Evolutionary conservation across 30 jellyfish, hydroid and myxozoan species (phyloP).

Genomic region (Cassiopea xamachana): DNA sequence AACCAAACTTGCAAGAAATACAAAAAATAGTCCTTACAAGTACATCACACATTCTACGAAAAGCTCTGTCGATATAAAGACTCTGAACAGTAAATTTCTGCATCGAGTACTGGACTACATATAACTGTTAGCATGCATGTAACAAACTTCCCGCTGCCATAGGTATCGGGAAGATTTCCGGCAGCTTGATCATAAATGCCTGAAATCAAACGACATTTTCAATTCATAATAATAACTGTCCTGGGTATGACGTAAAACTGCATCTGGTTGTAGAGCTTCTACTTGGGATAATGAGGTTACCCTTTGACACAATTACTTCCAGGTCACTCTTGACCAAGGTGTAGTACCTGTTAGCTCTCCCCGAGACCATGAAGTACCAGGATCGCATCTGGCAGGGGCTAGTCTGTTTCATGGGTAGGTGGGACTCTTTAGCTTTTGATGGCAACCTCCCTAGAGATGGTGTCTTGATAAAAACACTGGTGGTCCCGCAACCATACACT

Average conservation of each 20-base stretch:
- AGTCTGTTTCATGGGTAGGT: background rate
- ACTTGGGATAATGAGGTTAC: constrained; percentile 19
- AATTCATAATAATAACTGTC: background rate
- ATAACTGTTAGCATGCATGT: too few species aligned
- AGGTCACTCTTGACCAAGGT: constrained; percentile 45
- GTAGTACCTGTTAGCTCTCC: constrained; percentile 29
- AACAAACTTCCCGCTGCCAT: too few species aligned
- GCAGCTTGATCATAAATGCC: too few species aligned
- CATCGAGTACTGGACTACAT: too few species aligned
- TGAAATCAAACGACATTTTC: too few species aligned
- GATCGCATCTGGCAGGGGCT: background rate
- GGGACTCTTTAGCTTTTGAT: background rate
- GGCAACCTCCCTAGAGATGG: background rate
- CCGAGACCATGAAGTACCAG: constrained; percentile 3
- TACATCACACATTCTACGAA: too few species aligned
- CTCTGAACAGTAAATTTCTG: too few species aligned
- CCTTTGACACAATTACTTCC: constrained; percentile 27
- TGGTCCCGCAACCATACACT: background rate
- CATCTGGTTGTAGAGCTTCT: background rate
- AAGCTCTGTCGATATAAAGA: too few species aligned
- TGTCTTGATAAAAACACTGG: background rate
- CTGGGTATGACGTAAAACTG: background rate
- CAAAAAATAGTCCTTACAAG: too few species aligned
- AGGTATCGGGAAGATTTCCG: too few species aligned
- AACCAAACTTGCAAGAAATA: too few species aligned